Evolutionary conservation across 2,113 vertebrate species (phyloP), one percentile per base, ranked within the genome.

Genomic region (Rhizomys pruinosus): DNA sequence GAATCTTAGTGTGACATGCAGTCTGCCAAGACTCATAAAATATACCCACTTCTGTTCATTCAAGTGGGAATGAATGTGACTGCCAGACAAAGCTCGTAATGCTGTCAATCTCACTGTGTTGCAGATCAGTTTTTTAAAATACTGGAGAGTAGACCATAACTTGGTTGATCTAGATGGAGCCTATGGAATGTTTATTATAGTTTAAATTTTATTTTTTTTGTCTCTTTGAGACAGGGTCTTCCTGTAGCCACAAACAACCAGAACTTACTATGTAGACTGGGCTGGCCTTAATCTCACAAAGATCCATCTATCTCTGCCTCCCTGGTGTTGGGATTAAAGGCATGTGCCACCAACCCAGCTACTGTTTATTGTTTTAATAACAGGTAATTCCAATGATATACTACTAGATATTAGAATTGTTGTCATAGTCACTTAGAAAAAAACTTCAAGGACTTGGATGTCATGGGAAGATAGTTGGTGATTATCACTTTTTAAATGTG

Each of bases 1-100:
- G 92, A 78, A 74, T 86, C 94, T 96, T 90, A 79, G 95, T 89
- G 89, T 77, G 94, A 92, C 69, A 86, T 15, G 74, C 27, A 91
- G 86, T 29, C 74, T 96, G 92, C 92, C 87, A 92, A 95, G 87
- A 87, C 59, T 91, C 77, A 94, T 72, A 88, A 92, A 89, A 93
- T 66, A 80, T 55, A 80, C 92, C 85, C 87, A 94, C 86, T 97
- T 94, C 80, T 95, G 79, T 89, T 93, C 93, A 84, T 59, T 64
- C 2, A 0, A 85, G 63, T 72, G 22, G 57, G 86, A 86, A 92
- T 81, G 69, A 90, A 89, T 25, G 39, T 27, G 52, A 76, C n/a
- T 89, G 94, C 89, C 89, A 96, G 88, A 92, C 69, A 78, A 82
- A 92, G 79, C 80, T 91, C 44, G 73, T 39, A 71, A 69, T 32